Evolutionary conservation across 1,140 invertebrate species (phyloP), one percentile per base, ranked within the genome.

Genomic region (Drosophila melanica): DNA sequence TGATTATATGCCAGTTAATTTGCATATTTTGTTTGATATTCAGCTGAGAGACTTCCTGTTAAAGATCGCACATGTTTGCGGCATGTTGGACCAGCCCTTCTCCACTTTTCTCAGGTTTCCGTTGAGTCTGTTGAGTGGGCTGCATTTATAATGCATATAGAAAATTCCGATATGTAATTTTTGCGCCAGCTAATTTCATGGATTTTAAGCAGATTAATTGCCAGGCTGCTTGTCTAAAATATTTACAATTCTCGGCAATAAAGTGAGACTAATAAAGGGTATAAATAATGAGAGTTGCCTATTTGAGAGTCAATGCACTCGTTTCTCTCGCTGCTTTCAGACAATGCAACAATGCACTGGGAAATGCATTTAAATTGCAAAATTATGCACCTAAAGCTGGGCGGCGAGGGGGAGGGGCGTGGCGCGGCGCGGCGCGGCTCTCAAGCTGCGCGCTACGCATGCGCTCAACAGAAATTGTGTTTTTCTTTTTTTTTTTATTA

Each of bases 161-260:
- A 4, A 5, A 41, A 42, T 39, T 60, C 39, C 37, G 42, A 79
- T 60, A 66, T 60, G 69, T 30, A 47, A 57, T 30, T 67, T 55
- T 60, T 59, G 35, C 39, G 14, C 8, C 20, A 18, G 48, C 42
- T 73, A 79, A 79, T 84, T 84, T 84, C 64, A 82, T 82, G 76
- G 80, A 20, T 63, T 42, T 70, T 73, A 84, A 67, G 47, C 80
- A 78, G 68, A 72, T 69, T 85, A 79, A 84, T 84, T 84, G 63
- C 55, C 39, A 48, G 63, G 41, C 44, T 69, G 76, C 42, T 23
- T 47, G 14, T 5, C 16, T 39, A 55, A 30, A 60, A 47, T 57
- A 42, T 75, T 75, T 39, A 63, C 65, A 74, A 66, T 78, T 73
- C 76, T 78, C 54, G 50, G 57, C 62, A 12, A 33, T 77, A 54